phyloP scores from a whole-genome alignment of 1,140 invertebrate species.

The Ganaspis sp. region DNA sequence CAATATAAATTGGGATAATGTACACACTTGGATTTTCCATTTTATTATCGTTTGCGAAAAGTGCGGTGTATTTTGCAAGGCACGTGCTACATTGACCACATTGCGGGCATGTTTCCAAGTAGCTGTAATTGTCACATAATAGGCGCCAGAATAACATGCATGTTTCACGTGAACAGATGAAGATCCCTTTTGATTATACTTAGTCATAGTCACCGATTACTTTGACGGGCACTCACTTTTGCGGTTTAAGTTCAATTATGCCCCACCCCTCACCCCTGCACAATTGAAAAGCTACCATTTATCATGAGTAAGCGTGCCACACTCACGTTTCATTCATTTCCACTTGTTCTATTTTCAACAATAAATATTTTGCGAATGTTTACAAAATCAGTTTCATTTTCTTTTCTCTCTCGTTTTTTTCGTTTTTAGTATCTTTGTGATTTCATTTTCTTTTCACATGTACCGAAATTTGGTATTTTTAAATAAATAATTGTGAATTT shows the following conservation, averaged over 20 bases:
- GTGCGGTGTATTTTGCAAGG: constrained; percentile 22
- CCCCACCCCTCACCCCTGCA: neutral
- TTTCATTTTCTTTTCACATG: no score
- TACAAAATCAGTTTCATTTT: no score
- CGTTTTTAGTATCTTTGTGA: no score
- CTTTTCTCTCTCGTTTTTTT: no score
- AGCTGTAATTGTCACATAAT: constrained; percentile 30
- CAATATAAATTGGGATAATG: neutral
- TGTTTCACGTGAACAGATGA: constrained; percentile 13
- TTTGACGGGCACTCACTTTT: neutral
- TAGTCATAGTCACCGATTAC: neutral
- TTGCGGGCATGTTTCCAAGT: constrained; percentile 38
- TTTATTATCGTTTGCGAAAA: neutral
- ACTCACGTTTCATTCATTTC: neutral
- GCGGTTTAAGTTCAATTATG: no score
- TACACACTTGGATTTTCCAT: neutral
- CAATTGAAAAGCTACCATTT: neutral
- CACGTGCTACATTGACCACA: constrained; percentile 42
- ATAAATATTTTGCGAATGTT: no score
- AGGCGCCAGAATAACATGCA: constrained; percentile 17
- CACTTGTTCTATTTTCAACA: neutral
- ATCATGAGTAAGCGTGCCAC: neutral
- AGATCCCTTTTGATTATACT: neutral
- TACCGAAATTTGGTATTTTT: no score
- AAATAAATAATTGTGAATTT: no score